phyloP scores from a whole-genome alignment of 2,113 vertebrate species.

The Xyrauchen texanus region DNA sequence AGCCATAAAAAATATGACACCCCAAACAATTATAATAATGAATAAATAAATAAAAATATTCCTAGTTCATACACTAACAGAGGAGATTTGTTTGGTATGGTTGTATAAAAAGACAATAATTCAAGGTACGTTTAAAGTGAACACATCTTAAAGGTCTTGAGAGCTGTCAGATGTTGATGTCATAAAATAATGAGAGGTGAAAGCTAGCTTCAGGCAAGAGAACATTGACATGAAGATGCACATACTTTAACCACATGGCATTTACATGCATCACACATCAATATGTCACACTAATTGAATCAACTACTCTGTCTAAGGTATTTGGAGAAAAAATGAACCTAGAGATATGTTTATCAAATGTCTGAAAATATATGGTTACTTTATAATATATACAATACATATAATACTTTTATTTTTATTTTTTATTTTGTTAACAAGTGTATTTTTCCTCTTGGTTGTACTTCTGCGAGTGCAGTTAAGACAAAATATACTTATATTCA shows the following conservation, averaged over 20 bases:
- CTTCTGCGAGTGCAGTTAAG: too few species aligned
- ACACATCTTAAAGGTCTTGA: neutral
- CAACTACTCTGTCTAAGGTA: neutral
- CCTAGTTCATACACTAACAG: neutral
- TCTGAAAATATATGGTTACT: neutral
- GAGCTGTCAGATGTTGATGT: constrained; percentile 25
- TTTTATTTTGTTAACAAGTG: too few species aligned
- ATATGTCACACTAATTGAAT: constrained; percentile 3
- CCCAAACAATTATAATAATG: too few species aligned
- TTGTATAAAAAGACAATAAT: neutral
- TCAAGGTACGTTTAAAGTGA: neutral
- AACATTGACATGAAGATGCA: neutral
- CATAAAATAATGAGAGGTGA: constrained; percentile 10
- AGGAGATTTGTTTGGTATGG: neutral
- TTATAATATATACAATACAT: neutral
- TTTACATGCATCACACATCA: constrained; percentile 20
- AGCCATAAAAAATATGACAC: constrained; percentile 13
- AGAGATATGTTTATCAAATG: neutral
- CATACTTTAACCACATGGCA: constrained; percentile 23
- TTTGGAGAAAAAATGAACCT: neutral
- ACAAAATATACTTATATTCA: too few species aligned
- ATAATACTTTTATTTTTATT: too few species aligned
- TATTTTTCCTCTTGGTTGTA: too few species aligned
- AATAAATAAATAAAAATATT: neutral
- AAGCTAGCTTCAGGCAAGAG: neutral